These are phyloP conservation scores for Thymelicus sylvestris DNA, from an alignment of 2,888 invertebrate genomes.

Conservation along the genomic window DNA sequence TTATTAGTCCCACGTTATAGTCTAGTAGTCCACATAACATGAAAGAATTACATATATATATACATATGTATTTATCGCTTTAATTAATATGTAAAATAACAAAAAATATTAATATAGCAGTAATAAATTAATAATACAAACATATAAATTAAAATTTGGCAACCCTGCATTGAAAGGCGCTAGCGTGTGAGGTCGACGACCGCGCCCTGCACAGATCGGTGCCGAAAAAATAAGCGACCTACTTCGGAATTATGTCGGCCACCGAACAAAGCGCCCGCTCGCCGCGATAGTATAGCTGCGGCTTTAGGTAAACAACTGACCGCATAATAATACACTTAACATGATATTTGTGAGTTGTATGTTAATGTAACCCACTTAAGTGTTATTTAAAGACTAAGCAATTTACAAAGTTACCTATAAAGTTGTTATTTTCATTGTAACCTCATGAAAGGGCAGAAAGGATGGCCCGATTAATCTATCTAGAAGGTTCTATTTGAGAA, in stretches of 20 bases:
- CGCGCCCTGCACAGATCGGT: slow-evolving; percentile 75
- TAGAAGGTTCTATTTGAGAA: too few species aligned
- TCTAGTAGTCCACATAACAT: too few species aligned
- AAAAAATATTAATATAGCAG: background rate
- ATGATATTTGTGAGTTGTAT: background rate
- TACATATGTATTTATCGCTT: too few species aligned
- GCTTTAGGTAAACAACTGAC: slow-evolving; percentile 35
- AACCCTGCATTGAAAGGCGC: slow-evolving; percentile 40
- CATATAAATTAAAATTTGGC: background rate
- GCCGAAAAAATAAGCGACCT: slow-evolving; percentile 82
- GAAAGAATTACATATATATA: too few species aligned
- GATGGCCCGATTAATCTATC: too few species aligned
- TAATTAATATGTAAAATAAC: background rate
- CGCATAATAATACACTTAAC: slow-evolving; percentile 3
- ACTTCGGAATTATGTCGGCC: slow-evolving; percentile 78
- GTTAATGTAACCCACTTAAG: background rate
- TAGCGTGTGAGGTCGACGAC: slow-evolving; percentile 57
- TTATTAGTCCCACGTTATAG: too few species aligned
- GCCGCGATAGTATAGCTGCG: slow-evolving; percentile 37
- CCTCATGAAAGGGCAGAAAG: too few species aligned
- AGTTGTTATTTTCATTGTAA: background rate
- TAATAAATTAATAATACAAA: too few species aligned
- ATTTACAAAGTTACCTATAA: background rate
- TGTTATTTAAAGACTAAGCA: slow-evolving; percentile 19
- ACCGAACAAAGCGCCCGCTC: slow-evolving; percentile 44